Conservation (phyloP, 2,113 vertebrate genomes). For the Etia nguti region DNA sequence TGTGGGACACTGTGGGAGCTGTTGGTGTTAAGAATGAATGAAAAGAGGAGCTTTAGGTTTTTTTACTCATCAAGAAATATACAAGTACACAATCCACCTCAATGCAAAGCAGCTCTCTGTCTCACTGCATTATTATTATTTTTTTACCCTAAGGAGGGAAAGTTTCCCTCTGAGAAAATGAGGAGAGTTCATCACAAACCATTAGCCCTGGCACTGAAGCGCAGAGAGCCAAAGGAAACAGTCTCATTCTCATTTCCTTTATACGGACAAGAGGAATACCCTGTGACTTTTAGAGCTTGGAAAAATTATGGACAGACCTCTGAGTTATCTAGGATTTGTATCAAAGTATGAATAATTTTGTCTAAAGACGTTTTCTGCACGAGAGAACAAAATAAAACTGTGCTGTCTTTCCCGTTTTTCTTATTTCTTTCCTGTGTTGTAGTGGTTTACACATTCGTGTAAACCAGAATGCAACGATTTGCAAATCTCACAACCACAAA, state of each 20-base stretch:
- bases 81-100: not conserved
- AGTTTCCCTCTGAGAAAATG: not conserved
- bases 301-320: not conserved
- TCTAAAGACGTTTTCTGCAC: not conserved
- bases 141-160: not conserved
- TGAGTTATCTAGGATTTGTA: not conserved
- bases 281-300: not conserved
- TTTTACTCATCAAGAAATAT: not conserved
- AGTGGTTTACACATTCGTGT: too few species aligned
- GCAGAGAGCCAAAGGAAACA: not conserved
- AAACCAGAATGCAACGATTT: too few species aligned
- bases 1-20: conserved; percentile 30
- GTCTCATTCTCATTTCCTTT: not conserved
- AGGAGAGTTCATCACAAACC: not conserved
- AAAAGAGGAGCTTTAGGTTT: not conserved
- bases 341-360: not conserved
- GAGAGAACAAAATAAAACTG: accelerated
- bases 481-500: too few species aligned
- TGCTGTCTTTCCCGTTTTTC: not conserved
- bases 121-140: not conserved
- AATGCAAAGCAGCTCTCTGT: not conserved
- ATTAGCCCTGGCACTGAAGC: not conserved
- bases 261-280: not conserved
- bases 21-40: conserved; percentile 16
- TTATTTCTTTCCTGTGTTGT: not conserved